A percentile compares a stretch with the other conserved stretches of the same genome.
phyloP scores from a whole-genome alignment of 2,888 invertebrate genomes.

The Diabrotica balteata region DNA sequence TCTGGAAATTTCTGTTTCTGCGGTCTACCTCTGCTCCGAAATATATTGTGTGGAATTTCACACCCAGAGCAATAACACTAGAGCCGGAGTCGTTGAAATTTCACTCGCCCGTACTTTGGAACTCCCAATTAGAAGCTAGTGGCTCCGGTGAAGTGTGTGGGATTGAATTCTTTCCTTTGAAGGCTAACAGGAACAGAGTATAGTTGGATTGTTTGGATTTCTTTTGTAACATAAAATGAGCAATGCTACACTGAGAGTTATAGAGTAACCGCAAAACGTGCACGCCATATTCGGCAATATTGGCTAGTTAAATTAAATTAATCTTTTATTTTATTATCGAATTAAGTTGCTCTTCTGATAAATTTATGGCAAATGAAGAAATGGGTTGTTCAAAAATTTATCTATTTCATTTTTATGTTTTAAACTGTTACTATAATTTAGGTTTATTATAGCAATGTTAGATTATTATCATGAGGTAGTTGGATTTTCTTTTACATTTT shows the following conservation, averaged over 20 bases:
- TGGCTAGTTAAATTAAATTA: too few relatives aligned
- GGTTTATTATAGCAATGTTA: too few relatives aligned
- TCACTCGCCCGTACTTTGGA: slow-evolving; percentile 19
- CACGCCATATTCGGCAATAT: too few relatives aligned
- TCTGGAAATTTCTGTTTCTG: slow-evolving; percentile 21
- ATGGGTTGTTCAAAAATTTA: too few relatives aligned
- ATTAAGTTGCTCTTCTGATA: too few relatives aligned
- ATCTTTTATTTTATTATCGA: too few relatives aligned
- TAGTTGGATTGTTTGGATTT: slow-evolving; percentile 14
- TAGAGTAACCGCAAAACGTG: too few relatives aligned
- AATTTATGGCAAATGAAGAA: too few relatives aligned
- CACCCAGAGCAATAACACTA: slow-evolving; percentile 25
- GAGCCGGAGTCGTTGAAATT: slow-evolving; percentile 20
- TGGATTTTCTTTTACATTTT: too few relatives aligned
- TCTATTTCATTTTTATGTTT: too few relatives aligned
- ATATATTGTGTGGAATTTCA: slow-evolving; percentile 25
- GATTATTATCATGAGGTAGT: too few relatives aligned
- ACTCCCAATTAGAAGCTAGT: slow-evolving; percentile 24
- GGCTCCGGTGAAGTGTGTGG: slow-evolving; percentile 14
- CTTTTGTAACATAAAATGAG: slow-evolving; percentile 4
- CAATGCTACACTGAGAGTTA: not conserved
- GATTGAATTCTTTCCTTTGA: slow-evolving; percentile 20
- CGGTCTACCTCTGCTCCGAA: slow-evolving; percentile 18
- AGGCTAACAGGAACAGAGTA: slow-evolving; percentile 12
- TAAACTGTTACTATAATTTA: too few relatives aligned